Percentiles rank a stretch among this genome's conserved stretches.
These are phyloP conservation scores for Brienomyrus longianalis DNA, from an alignment of 2,113 vertebrate species.

Conservation along the genomic window DNA sequence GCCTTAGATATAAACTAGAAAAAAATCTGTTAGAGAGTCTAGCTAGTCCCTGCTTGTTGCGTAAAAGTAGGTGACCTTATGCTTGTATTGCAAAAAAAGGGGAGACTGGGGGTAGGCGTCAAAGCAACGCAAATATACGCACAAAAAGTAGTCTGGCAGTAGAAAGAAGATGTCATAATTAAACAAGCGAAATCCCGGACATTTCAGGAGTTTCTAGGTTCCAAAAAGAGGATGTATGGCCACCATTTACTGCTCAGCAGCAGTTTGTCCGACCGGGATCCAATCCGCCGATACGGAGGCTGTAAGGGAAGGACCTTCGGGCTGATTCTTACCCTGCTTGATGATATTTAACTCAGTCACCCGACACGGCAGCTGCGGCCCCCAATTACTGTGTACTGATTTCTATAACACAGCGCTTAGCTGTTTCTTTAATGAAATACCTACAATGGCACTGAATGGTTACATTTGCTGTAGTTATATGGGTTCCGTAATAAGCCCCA, in stretches of 20 bases:
- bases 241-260: not conserved
- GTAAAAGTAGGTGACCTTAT: not conserved
- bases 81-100: not conserved
- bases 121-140: not conserved
- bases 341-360: not conserved
- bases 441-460: not conserved
- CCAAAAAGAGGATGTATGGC: not conserved
- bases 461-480: not conserved
- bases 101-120: not conserved
- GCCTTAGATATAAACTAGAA: not conserved
- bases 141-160: not conserved
- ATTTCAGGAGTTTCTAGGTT: not conserved
- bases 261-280: too few relatives aligned
- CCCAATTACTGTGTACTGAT: not conserved
- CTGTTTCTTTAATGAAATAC: not conserved
- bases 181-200: not conserved
- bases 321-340: not conserved
- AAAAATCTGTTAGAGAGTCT: not conserved
- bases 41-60: not conserved
- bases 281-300: not conserved
- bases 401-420: not conserved
- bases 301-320: too few relatives aligned
- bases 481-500: not conserved
- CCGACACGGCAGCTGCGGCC: not conserved
- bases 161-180: not conserved